Evolutionary conservation across 2,888 invertebrate species (phyloP).

Genomic region (Polydrusus pterygomalis): DNA sequence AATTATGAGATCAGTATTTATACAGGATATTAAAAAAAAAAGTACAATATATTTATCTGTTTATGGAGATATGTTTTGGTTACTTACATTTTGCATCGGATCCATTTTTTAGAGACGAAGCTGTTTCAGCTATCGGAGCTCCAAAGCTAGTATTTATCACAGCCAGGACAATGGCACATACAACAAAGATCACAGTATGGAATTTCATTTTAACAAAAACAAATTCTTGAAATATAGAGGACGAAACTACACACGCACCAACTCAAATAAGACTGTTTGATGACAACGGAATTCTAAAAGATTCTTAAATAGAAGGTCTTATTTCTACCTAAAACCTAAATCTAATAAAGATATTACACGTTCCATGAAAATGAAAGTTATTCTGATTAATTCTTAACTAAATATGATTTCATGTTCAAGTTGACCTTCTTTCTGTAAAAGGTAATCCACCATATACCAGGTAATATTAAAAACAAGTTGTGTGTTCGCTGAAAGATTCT

Average conservation of each 20-base stretch:
- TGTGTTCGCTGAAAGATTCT: background rate
- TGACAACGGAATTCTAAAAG: background rate
- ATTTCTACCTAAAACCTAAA: background rate
- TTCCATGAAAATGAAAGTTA: constrained; percentile 48
- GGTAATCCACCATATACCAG: constrained; percentile 41
- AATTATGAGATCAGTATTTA: too few species aligned
- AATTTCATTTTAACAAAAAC: constrained; percentile 24
- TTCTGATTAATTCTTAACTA: constrained; percentile 34
- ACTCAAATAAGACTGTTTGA: too few species aligned
- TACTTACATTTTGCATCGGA: constrained; percentile 57
- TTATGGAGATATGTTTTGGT: too few species aligned
- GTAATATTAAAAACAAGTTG: background rate
- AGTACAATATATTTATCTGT: too few species aligned
- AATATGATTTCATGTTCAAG: constrained; percentile 41
- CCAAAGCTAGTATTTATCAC: constrained; percentile 30
- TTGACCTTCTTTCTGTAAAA: constrained; percentile 51
- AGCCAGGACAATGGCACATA: constrained; percentile 34
- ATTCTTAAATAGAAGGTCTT: background rate
- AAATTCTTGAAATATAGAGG: background rate
- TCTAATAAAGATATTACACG: constrained; percentile 19
- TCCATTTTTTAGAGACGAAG: constrained; percentile 39
- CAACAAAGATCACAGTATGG: constrained; percentile 14
- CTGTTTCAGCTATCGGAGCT: constrained; percentile 47
- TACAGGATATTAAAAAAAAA: too few species aligned
- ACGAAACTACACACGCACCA: too few species aligned